Conservation (phyloP, 2,888 invertebrate species). For the Ichneumoninae sp. region DNA sequence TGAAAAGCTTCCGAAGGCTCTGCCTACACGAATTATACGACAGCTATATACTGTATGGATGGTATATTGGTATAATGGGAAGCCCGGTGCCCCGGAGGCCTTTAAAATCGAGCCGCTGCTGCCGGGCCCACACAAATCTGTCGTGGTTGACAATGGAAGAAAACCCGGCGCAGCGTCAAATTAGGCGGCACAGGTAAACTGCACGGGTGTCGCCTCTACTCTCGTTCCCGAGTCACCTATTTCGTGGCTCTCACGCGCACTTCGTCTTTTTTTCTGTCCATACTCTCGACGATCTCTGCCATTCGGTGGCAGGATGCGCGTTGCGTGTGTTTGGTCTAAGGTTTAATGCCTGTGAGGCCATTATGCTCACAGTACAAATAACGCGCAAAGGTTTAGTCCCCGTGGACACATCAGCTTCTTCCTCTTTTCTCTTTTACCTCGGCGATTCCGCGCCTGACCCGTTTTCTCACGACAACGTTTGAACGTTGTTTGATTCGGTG, state of each 20-base stretch:
- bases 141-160: conserved; percentile 52
- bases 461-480: not conserved
- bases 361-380: not conserved
- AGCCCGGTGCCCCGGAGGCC: conserved; percentile 35
- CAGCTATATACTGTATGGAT: conserved; percentile 32
- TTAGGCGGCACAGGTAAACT: conserved; percentile 81
- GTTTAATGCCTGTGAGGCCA: conserved; percentile 2
- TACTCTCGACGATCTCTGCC: not conserved
- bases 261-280: not conserved
- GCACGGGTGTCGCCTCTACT: conserved; percentile 76
- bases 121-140: conserved; percentile 69
- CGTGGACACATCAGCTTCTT: not conserved
- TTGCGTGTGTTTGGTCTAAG: conserved; percentile 4
- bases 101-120: conserved; percentile 21
- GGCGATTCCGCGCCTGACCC: not conserved
- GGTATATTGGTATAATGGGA: conserved; percentile 37
- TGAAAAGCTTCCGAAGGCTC: conserved; percentile 25
- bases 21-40: conserved; percentile 32
- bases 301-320: conserved; percentile 12
- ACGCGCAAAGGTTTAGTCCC: not conserved
- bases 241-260: conserved; percentile 14
- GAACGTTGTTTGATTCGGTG: not conserved
- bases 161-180: conserved; percentile 72
- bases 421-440: not conserved
- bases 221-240: conserved; percentile 51